Percentiles rank a stretch among this genome's conserved stretches.
These are phyloP conservation scores for Temnothorax rugatulus DNA, from an alignment of 2,888 invertebrate genomes.

Conservation along the genomic window DNA sequence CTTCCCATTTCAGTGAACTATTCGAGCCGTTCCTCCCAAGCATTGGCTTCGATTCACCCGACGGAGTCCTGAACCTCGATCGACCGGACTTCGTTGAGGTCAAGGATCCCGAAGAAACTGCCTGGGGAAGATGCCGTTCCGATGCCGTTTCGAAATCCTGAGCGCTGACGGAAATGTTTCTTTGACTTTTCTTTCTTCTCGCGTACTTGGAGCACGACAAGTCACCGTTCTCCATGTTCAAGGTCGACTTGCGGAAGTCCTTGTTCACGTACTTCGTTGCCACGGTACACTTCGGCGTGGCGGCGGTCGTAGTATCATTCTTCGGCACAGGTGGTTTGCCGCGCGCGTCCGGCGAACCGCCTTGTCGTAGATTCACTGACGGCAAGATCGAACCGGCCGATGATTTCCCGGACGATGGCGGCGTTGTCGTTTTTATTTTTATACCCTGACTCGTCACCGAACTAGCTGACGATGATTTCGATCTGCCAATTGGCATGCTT, in stretches of 20 bases:
- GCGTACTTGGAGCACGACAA: slow-evolving; percentile 69
- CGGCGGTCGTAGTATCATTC: slow-evolving; percentile 80
- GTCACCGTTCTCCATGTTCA: slow-evolving; percentile 89
- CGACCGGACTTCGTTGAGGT: slow-evolving; percentile 65
- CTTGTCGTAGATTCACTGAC: slow-evolving; percentile 79
- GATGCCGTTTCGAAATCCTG: slow-evolving; percentile 81
- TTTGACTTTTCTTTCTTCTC: slow-evolving; percentile 78
- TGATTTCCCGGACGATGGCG: slow-evolving; percentile 75
- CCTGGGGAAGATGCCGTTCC: slow-evolving; percentile 64
- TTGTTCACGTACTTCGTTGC: slow-evolving; percentile 88
- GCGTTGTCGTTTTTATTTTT: slow-evolving; percentile 80
- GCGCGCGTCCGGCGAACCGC: slow-evolving; percentile 80
- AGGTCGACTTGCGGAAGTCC: slow-evolving; percentile 91
- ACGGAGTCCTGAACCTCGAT: slow-evolving; percentile 65
- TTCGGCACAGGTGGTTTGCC: slow-evolving; percentile 87
- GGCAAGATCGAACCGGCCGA: slow-evolving; percentile 62
- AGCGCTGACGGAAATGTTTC: slow-evolving; percentile 87
- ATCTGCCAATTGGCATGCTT: slow-evolving; percentile 83
- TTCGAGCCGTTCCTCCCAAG: slow-evolving; percentile 54
- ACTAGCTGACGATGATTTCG: slow-evolving; percentile 81
- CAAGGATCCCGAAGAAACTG: slow-evolving; percentile 71
- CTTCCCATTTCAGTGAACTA: slow-evolving; percentile 58
- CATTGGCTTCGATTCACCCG: slow-evolving; percentile 59
- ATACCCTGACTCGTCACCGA: slow-evolving; percentile 81
- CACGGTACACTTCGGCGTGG: slow-evolving; percentile 80